These are phyloP conservation scores for Lepilemur ruficaudatus DNA, from an alignment of 2,797 vertebrate species.

Conservation along the genomic window DNA sequence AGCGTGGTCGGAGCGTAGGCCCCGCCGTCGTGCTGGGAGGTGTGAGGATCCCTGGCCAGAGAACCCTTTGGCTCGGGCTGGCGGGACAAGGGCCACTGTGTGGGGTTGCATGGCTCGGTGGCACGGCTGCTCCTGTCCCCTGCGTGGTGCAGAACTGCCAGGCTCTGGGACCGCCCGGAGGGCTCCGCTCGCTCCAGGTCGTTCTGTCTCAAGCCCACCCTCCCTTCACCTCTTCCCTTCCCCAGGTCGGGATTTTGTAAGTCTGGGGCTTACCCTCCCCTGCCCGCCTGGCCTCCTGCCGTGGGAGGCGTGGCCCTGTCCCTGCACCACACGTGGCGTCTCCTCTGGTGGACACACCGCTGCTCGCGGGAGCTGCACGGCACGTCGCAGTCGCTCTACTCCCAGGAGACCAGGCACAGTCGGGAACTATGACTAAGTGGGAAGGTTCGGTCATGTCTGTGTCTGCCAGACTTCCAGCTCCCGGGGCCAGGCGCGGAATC, in stretches of 20 bases:
- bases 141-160: rapidly evolving
- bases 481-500: conserved; percentile 59
- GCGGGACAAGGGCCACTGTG: rapidly evolving
- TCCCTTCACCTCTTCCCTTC: no score
- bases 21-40: no score
- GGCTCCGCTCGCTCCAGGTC: rapidly evolving
- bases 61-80: neutral
- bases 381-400: conserved; percentile 31
- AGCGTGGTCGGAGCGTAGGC: rapidly evolving
- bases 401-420: conserved; percentile 31
- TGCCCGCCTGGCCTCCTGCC: no score
- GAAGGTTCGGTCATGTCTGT: conserved; percentile 62
- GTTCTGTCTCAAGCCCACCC: neutral
- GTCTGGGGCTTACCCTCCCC: neutral
- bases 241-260: neutral
- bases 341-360: neutral
- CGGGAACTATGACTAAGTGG: conserved; percentile 65
- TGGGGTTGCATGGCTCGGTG: no score
- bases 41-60: neutral
- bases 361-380: neutral
- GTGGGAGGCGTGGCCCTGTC: rapidly evolving
- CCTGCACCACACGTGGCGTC: neutral
- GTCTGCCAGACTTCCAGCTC: conserved; percentile 70
- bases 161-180: neutral
- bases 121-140: rapidly evolving